Evolutionary conservation across 2,888 invertebrate species (phyloP), one percentile per base, ranked within the genome.

Genomic region (Hemithea aestivaria): DNA sequence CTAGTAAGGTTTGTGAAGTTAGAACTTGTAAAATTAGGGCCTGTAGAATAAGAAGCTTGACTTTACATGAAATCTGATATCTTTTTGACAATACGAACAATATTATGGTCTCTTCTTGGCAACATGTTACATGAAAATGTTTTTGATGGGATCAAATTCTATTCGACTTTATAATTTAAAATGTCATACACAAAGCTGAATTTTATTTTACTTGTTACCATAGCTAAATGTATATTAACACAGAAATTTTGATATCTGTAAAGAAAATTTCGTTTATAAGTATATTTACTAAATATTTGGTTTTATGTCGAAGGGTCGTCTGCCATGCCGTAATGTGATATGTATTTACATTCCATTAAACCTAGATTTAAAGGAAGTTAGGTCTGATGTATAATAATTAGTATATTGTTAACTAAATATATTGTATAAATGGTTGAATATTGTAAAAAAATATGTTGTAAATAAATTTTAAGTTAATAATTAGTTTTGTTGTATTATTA

Each of bases 371-470:
- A 69, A 62, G 59, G 71, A 73, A 76, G 74, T 66, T 69, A 76
- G 76, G 78, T 82, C 76, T 81, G 83, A 83, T 84, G 83, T 84
- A 84, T 76, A 76, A 62, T 81, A 71, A 75, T 74, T 74, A 79
- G 77, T 71, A 46, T 48, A 60, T 80, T 78, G 79, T 84, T 84
- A 81, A 78, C 77, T 85, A 81, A 84, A 79, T 83, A 82, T 82
- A 78, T 83, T 87, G 85, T 87, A 85, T 84, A 81, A 80, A 85
- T 85, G 85, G 85, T 85, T 84, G 76, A 42, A 84, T 73, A 75
- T 73, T 85, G 83, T 84, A 84, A 80, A 84, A 80, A 84, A 85
- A 78, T 83, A 84, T 66, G 76, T 80, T 87, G 87, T 87, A 85
- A 85, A 85, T 87, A 85, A 85, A 83, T 76, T 68, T 73, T 75